phyloP scores from a whole-genome alignment of 2,888 invertebrate species.

The Helleia helle region DNA sequence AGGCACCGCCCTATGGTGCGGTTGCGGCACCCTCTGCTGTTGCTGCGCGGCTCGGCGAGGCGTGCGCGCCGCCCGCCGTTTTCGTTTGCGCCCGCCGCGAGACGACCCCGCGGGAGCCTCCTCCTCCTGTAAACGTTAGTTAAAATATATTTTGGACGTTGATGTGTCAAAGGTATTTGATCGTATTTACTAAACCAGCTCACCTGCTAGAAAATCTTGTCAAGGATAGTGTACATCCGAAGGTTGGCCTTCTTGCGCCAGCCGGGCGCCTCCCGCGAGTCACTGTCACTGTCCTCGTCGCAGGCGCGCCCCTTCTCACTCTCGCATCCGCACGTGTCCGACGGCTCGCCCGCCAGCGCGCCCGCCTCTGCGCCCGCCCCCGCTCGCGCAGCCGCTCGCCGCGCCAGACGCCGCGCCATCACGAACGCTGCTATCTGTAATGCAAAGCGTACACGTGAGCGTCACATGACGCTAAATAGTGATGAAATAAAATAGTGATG shows the following conservation, averaged over 20 bases:
- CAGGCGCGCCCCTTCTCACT: slow-evolving; percentile 17
- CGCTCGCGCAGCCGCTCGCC: slow-evolving; percentile 16
- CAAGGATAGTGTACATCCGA: slow-evolving; percentile 65
- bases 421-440: slow-evolving; percentile 50
- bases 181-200: too few relatives aligned
- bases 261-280: slow-evolving; percentile 39
- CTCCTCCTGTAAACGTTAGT: slow-evolving; percentile 17
- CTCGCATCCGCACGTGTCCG: slow-evolving; percentile 20
- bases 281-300: slow-evolving; percentile 23
- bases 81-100: slow-evolving; percentile 13
- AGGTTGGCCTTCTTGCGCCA: slow-evolving; percentile 63
- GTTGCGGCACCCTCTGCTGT: slow-evolving; percentile 14
- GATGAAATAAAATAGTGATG: too few relatives aligned
- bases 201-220: slow-evolving; percentile 71
- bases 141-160: too few relatives aligned
- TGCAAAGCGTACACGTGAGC: too few relatives aligned
- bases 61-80: slow-evolving; percentile 11
- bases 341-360: slow-evolving; percentile 17
- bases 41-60: slow-evolving; percentile 15
- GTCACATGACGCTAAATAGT: too few relatives aligned
- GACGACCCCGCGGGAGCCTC: slow-evolving; percentile 17
- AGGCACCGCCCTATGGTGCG: slow-evolving; percentile 13
- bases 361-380: slow-evolving; percentile 22
- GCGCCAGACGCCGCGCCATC: slow-evolving; percentile 45
- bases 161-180: too few relatives aligned